Base-by-base conservation (phyloP, 37 sponge, comb jelly and placozoan genomes). In the Lycopodina hypogea region DNA sequence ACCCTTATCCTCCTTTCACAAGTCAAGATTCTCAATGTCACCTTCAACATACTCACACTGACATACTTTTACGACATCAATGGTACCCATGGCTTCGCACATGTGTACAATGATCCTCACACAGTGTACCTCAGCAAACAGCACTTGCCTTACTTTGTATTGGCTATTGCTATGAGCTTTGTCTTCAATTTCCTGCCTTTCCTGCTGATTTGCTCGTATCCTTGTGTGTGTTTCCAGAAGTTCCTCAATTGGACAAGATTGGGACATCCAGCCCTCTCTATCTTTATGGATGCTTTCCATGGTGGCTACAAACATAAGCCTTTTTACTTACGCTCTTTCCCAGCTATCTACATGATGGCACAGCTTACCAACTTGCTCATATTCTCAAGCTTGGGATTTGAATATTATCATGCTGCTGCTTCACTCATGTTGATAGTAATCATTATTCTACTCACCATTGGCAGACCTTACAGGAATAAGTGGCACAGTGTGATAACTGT, bases 241-340 rank as follows among this genome's bases (percentile, higher is more conserved):
- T 69, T 59, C 24, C 56, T 71, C 18, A 3, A 71, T 56, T 41
- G n/a, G 22, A 57, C 40, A 12, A 42, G 56, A n/a, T 19, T 65
- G 14, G 17, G 48, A 15, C 51, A 51, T 11, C 71, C 34, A 53
- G 61, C 59, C 2, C 39, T 80, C 15, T n/a, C 11, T 9, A 55
- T 48, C 26, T 80, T 80, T 26, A 71, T 80, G 71, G 81, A 80
- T 35, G 48, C 71, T 19, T 80, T 80, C 35, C 81, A 80, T 19
- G 81, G 81, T 9, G 70, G 81, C 62, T 80, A 80, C 72, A 71
- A 70, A 70, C 33, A 70, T 68, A 64, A 53, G 50, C 48, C 68
- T 61, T 32, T 37, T 26, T 67, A 68, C 45, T 21, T n/a, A 1
- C 29, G 79, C 21, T 50, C 22, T 32, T 79, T 79, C 23, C 38